Conservation (phyloP, 1,140 invertebrate genomes). For the Tribolium castaneum region DNA sequence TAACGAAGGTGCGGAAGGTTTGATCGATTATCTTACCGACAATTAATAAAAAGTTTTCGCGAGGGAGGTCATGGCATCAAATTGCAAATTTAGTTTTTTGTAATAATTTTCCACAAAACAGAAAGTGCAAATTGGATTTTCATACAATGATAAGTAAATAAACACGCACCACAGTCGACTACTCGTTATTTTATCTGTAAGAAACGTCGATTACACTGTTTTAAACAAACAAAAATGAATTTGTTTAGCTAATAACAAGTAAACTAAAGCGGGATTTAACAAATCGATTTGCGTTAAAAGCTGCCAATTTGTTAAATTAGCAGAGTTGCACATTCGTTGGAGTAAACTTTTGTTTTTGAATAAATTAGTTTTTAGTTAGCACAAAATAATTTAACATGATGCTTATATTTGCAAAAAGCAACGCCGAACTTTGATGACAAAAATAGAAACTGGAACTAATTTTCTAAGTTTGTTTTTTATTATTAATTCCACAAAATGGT, state of each 20-base stretch:
- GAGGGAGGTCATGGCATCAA: too few relatives aligned
- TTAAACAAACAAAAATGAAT: not conserved
- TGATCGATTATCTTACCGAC: not conserved
- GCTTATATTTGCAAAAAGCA: too few relatives aligned
- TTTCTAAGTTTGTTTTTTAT: not conserved
- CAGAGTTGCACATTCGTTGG: not conserved
- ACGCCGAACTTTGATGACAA: too few relatives aligned
- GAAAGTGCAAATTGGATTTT: too few relatives aligned
- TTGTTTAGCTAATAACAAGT: not conserved
- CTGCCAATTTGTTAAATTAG: not conserved
- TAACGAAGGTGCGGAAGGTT: not conserved
- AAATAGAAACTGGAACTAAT: too few relatives aligned
- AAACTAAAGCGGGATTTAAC: not conserved
- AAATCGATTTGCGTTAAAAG: not conserved
- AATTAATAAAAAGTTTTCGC: too few relatives aligned
- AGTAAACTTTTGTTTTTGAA: not conserved
- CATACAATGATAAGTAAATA: not conserved
- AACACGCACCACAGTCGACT: not conserved
- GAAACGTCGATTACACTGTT: not conserved
- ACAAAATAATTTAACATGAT: too few relatives aligned
- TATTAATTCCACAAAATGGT: not conserved
- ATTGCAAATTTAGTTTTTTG: too few relatives aligned
- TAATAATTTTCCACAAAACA: too few relatives aligned
- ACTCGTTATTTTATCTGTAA: not conserved
- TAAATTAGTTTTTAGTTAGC: not conserved